Conservation (phyloP, 2,113 vertebrate genomes). For the Caranx melampygus region DNA sequence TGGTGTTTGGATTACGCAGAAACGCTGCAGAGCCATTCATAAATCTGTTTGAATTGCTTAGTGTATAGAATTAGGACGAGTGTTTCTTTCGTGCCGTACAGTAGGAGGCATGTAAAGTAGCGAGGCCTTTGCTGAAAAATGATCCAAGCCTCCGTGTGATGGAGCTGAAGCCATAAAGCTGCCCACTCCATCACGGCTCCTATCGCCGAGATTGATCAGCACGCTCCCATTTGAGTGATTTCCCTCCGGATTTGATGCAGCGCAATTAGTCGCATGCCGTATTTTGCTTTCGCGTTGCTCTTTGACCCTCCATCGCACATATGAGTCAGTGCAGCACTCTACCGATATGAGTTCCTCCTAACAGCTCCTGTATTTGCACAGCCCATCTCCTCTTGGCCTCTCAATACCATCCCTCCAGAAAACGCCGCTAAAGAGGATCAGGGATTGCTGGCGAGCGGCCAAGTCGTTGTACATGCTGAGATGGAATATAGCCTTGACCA, state of each 20-base stretch:
- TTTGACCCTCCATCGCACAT: constrained; percentile 54
- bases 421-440: constrained; percentile 73
- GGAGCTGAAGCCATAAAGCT: constrained; percentile 71
- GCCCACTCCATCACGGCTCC: constrained; percentile 73
- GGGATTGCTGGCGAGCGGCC: constrained; percentile 61
- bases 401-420: constrained; percentile 37
- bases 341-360: constrained; percentile 68
- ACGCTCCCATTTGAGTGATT: constrained; percentile 77
- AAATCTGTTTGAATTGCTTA: constrained; percentile 56
- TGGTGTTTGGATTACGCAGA: constrained; percentile 50
- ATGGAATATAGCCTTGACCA: constrained; percentile 57
- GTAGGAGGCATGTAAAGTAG: constrained; percentile 40
- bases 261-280: constrained; percentile 75
- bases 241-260: constrained; percentile 77
- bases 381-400: constrained; percentile 60
- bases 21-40: constrained; percentile 34
- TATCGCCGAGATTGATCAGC: constrained; percentile 75
- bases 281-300: constrained; percentile 62
- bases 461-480: constrained; percentile 64
- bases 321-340: constrained; percentile 70
- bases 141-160: constrained; percentile 44
- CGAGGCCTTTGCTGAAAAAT: constrained; percentile 63
- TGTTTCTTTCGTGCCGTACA: constrained; percentile 50
- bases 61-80: constrained; percentile 39
- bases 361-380: constrained; percentile 66